Base-by-base conservation (phyloP, 2,113 vertebrate genomes). In the Pyxicephalus adspersus region DNA sequence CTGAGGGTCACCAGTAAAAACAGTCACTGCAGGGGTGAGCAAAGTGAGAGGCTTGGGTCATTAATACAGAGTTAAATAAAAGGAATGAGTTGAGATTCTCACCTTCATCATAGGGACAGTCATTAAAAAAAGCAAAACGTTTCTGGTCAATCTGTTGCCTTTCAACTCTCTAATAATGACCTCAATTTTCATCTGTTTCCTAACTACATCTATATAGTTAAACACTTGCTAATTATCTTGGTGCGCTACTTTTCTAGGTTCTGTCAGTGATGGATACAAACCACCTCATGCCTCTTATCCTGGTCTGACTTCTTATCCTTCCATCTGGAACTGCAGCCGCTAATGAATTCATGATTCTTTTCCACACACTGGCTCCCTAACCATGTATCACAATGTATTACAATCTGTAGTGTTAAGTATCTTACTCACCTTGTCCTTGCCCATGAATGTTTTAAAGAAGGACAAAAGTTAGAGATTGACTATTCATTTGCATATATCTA, bases 321-420 rank as follows among this genome's bases (percentile, higher is more conserved):
- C 64, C 64, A 67, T 67, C 64, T 67, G 64, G 64, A 67, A 67
- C 64, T 45, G 64, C 31, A 45, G 64, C 38, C 11, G n/a, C 64
- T 67, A 67, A 67, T 67, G 31, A 67, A 67, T 67, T 67, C 64
- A 67, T 67, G n/a, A 67, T 18, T 67, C 20, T 66, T 50, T 3
- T 67, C 29, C 22, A 31, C 38, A n/a, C 64, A 45, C 34, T 6
- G 64, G 45, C 64, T 45, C 45, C 64, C 45, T 67, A 45, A 45
- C 64, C 45, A 23, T 45, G 64, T 23, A 45, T 67, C 23, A 20
- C n/a, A 13, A 23, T 45, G 64, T 23, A 67, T 67, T 45, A 20
- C n/a, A 11, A 45, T 67, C 20, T 23, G 64, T 67, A 38, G 3
- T 5, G 64, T 20, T 23, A 22, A 67, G n/a, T 17, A 17, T 50